phyloP scores from a whole-genome alignment of 2,797 vertebrate species.

The Anableps anableps region DNA sequence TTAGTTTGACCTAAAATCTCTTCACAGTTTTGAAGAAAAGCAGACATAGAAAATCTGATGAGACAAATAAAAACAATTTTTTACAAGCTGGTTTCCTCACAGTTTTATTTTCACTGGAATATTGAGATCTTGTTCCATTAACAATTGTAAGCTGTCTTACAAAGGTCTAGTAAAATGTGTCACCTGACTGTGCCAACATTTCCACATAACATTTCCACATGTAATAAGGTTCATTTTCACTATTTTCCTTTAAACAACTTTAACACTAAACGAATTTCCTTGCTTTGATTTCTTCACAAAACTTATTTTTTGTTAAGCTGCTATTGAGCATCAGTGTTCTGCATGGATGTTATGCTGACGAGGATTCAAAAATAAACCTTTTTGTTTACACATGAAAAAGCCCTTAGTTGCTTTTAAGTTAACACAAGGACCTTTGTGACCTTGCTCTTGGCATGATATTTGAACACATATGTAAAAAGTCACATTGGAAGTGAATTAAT shows the following conservation, averaged over 20 bases:
- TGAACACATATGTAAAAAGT: neutral
- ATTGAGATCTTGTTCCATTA: neutral
- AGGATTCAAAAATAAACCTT: neutral
- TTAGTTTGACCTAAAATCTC: neutral
- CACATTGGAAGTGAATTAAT: neutral
- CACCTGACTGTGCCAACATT: neutral
- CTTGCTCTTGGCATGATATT: neutral
- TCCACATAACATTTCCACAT: neutral
- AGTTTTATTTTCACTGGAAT: neutral
- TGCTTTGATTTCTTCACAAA: neutral
- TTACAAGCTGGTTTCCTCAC: neutral
- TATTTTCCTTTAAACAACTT: neutral
- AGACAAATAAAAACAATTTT: neutral
- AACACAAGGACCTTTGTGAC: neutral
- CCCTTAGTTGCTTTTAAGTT: neutral
- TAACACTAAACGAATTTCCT: neutral
- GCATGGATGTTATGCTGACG: neutral
- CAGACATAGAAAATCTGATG: neutral
- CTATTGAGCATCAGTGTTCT: neutral
- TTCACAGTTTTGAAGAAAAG: neutral
- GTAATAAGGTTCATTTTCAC: no score
- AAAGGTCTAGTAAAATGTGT: neutral
- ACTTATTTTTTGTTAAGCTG: neutral
- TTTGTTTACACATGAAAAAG: neutral
- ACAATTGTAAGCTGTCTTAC: neutral